phyloP scores from a whole-genome alignment of 2,113 vertebrate species.

The Callipepla squamata region DNA sequence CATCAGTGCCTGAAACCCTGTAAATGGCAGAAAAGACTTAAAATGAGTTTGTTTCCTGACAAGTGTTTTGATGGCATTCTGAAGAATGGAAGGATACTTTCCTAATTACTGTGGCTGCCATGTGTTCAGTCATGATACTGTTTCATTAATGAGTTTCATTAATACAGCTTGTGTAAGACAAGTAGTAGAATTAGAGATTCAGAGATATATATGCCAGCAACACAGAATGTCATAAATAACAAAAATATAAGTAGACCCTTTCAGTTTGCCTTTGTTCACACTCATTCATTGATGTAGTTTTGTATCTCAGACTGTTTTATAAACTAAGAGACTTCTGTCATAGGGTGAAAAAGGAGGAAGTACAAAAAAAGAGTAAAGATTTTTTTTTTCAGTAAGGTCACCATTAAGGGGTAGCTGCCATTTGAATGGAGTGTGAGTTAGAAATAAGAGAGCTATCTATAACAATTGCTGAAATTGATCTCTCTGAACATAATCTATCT shows the following conservation, averaged over 20 bases:
- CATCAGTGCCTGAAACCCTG: conserved; percentile 80
- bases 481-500: not conserved
- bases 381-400: not conserved
- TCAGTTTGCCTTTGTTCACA: not conserved
- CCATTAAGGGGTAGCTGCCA: not conserved
- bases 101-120: conserved; percentile 79
- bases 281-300: not conserved
- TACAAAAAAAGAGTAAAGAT: not conserved
- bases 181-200: conserved; percentile 72
- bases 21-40: conserved; percentile 78
- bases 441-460: not conserved
- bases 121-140: conserved; percentile 74
- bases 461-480: not conserved
- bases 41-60: conserved; percentile 85
- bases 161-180: conserved; percentile 45
- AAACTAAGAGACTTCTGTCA: not conserved
- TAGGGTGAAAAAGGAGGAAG: not conserved
- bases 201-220: not conserved
- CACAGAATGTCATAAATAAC: not conserved
- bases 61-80: conserved; percentile 82
- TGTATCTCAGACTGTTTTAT: not conserved
- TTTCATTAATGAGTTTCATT: conserved; percentile 75
- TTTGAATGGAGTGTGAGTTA: not conserved
- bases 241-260: not conserved
- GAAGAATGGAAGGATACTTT: conserved; percentile 79